Base-by-base conservation (phyloP, 2,113 vertebrate species). In the Anhinga rufa region DNA sequence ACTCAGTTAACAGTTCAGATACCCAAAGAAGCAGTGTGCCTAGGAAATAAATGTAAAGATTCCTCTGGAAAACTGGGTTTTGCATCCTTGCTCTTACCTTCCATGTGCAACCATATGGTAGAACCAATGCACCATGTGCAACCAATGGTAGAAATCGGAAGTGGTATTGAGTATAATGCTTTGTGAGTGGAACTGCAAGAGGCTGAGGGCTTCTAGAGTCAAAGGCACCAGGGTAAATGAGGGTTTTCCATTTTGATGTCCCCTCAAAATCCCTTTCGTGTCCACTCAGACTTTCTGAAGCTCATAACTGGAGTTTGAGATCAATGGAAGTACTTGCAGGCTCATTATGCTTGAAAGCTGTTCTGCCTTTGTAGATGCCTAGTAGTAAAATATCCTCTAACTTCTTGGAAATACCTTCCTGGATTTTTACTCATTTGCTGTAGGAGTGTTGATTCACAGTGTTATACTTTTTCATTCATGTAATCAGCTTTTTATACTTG, bases 1-100 rank as follows among this genome's bases (percentile, higher is more conserved):
- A 5, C 18, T 79, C 6, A 10, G 0, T 69, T 38, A 66, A n/a
- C 16, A 79, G 29, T 0, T 60, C 52, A 36, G 40, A 22, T 82
- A 29, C 18, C 42, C 57, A 55, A 42, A 71, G 86, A 57, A 87
- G n/a, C n/a, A 38, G 6, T 9, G 19, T 65, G 69, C 14, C 17
- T 10, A 9, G 38, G 60, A 71, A 62, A 71, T 19, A 1, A 28
- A n/a, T 10, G 29, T 65, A 51, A 69, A 38, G 25, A 51, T 75
- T 87, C 17, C 70, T 48, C 74, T 82, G 87, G 77, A 70, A 65
- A 57, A 48, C 58, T 32, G 52, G 7, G 3, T 42, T 46, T 84
- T 31, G 11, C 16, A 20, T 31, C 40, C 24, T n/a, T 11, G 31
- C 46, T 78, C 31, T 71, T 75, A 9, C 25, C 32, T 65, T 57